phyloP scores from a whole-genome alignment of 2,888 invertebrate species.

The Lathronympha strigana region DNA sequence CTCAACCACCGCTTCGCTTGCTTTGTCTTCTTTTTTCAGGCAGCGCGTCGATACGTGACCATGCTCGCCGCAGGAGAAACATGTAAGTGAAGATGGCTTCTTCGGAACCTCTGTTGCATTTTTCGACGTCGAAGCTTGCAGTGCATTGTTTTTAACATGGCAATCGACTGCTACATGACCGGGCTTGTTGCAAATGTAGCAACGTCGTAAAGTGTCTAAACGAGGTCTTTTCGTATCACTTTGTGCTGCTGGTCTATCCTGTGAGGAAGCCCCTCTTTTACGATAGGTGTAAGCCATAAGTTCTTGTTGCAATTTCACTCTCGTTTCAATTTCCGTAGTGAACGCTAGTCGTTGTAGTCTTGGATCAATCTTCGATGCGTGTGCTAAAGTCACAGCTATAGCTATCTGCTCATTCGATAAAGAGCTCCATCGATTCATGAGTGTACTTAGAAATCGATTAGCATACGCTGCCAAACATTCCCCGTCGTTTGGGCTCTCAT shows the following conservation, averaged over 20 bases:
- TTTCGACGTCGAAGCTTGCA: not conserved
- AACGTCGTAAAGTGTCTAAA: not conserved
- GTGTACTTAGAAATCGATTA: conserved; percentile 28
- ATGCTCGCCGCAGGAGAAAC: not conserved
- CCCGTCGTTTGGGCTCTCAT: conserved; percentile 35
- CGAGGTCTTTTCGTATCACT: not conserved
- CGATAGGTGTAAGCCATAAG: conserved; percentile 40
- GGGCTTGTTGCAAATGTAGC: not conserved
- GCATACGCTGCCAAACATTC: conserved; percentile 42
- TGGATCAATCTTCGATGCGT: conserved; percentile 38
- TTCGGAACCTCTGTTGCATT: not conserved
- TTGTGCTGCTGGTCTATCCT: not conserved
- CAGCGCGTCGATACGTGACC: not conserved
- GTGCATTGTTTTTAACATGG: not conserved
- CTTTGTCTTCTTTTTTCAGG: not conserved
- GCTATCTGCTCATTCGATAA: conserved; percentile 42
- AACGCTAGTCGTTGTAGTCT: conserved; percentile 12
- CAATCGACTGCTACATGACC: not conserved
- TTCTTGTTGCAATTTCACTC: conserved; percentile 33
- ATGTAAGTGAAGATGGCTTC: not conserved
- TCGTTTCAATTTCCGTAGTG: conserved; percentile 31
- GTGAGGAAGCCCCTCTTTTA: conserved; percentile 27
- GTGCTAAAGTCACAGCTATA: conserved; percentile 41
- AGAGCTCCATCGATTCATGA: conserved; percentile 39
- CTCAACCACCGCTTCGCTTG: not conserved